Evolutionary conservation across 2,113 vertebrate species (phyloP).

Genomic region (Chionodraco myersi): DNA sequence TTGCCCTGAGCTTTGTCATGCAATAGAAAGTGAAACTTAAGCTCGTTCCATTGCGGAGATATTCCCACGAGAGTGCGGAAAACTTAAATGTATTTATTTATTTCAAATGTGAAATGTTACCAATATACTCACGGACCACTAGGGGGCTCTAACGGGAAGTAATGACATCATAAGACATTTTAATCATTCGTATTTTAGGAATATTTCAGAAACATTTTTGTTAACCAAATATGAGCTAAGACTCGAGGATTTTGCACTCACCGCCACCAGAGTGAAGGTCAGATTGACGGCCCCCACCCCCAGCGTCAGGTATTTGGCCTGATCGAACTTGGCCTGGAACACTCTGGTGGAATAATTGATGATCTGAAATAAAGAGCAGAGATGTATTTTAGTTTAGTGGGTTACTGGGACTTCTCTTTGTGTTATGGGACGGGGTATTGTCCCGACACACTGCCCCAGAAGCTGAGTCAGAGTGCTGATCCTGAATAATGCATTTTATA

Average conservation of each 20-base stretch:
- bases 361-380: constrained; percentile 69
- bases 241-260: constrained; percentile 56
- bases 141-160: too few relatives aligned
- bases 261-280: constrained; percentile 78
- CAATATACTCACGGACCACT: too few relatives aligned
- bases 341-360: constrained; percentile 83
- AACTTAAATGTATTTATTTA: too few relatives aligned
- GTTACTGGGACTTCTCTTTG: constrained; percentile 24
- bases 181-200: background rate
- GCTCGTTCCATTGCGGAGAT: too few relatives aligned
- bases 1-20: too few relatives aligned
- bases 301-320: constrained; percentile 78
- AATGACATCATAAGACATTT: too few relatives aligned
- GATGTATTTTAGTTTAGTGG: background rate
- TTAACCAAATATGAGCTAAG: background rate
- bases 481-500: constrained; percentile 20
- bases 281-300: constrained; percentile 77
- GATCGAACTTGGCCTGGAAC: constrained; percentile 74
- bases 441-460: constrained; percentile 31
- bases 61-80: too few relatives aligned
- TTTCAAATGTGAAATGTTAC: too few relatives aligned
- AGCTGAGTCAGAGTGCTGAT: background rate
- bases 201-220: background rate
- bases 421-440: background rate
- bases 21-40: too few relatives aligned